Percentiles rank a stretch among this genome's conserved stretches.
phyloP scores from a whole-genome alignment of 1,140 invertebrate species.

The Calephelis virginiensis region DNA sequence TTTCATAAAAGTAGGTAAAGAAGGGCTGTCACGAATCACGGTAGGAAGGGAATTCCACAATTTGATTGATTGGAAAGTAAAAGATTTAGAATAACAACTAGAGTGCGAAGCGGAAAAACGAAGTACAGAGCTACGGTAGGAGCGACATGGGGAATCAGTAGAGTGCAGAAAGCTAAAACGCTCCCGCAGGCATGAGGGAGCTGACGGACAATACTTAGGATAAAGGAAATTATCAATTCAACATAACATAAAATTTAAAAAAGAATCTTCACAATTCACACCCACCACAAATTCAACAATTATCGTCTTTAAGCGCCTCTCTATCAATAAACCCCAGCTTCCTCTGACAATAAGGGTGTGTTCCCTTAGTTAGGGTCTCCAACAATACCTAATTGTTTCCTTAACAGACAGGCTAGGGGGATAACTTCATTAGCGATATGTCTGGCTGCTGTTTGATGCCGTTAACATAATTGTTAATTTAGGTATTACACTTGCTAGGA shows the following conservation, averaged over 20 bases:
- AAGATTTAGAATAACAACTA: no score
- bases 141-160: no score
- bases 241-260: not conserved
- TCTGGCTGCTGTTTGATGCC: slow-evolving; percentile 29
- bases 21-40: no score
- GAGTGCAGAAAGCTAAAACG: no score
- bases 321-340: slow-evolving; percentile 21
- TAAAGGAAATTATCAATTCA: not conserved
- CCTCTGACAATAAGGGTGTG: slow-evolving; percentile 22
- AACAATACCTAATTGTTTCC: slow-evolving; percentile 66
- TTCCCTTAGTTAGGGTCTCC: slow-evolving; percentile 38
- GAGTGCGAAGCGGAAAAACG: no score
- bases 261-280: not conserved
- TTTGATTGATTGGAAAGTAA: no score
- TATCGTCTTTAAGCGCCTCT: not conserved
- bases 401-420: slow-evolving; percentile 58
- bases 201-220: no score
- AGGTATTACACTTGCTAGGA: no score
- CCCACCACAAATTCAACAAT: slow-evolving; percentile 12
- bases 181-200: no score
- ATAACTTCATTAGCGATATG: slow-evolving; percentile 51
- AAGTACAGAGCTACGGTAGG: no score
- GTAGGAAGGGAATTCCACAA: no score
- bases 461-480: not conserved
- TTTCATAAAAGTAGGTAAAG: no score